Percentiles rank a stretch among this genome's conserved stretches.
phyloP scores from a whole-genome alignment of 1,140 invertebrate genomes.

The Choristoneura fumiferana region DNA sequence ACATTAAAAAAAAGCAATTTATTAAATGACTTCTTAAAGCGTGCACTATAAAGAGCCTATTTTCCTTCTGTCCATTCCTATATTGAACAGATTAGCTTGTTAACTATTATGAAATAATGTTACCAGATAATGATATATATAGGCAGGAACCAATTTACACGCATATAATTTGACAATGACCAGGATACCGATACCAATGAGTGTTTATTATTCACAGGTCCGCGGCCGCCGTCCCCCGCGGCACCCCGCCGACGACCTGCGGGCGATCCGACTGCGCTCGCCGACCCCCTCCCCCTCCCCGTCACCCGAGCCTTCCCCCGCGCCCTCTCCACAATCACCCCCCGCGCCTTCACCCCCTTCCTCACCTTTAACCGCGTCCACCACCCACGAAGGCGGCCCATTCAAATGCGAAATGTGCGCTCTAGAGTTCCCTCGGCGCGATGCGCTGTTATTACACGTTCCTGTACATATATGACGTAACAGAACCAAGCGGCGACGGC shows the following conservation, averaged over 20 bases:
- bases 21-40: too few species aligned
- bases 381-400: slow-evolving; percentile 39
- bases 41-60: too few species aligned
- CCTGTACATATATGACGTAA: slow-evolving; percentile 87
- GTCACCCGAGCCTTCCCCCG: slow-evolving; percentile 22
- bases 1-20: too few species aligned
- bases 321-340: slow-evolving; percentile 23
- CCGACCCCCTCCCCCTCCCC: slow-evolving; percentile 39
- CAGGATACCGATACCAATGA: too few species aligned
- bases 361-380: slow-evolving; percentile 11
- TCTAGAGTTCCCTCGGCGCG: slow-evolving; percentile 85
- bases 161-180: too few species aligned
- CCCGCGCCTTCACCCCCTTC: slow-evolving; percentile 7
- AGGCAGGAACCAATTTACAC: too few species aligned
- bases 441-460: slow-evolving; percentile 86
- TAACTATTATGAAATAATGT: too few species aligned
- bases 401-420: slow-evolving; percentile 89
- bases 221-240: slow-evolving; percentile 71
- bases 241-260: slow-evolving; percentile 69
- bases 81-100: too few species aligned
- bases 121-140: too few species aligned
- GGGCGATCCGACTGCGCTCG: too few species aligned
- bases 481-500: background rate
- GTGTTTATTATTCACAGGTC: slow-evolving; percentile 53
- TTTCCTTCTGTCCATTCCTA: too few species aligned